Percentiles rank a stretch among this genome's conserved stretches.
Evolutionary conservation across 2,888 invertebrate genomes (phyloP).

Genomic region (Machimus atricapillus): DNA sequence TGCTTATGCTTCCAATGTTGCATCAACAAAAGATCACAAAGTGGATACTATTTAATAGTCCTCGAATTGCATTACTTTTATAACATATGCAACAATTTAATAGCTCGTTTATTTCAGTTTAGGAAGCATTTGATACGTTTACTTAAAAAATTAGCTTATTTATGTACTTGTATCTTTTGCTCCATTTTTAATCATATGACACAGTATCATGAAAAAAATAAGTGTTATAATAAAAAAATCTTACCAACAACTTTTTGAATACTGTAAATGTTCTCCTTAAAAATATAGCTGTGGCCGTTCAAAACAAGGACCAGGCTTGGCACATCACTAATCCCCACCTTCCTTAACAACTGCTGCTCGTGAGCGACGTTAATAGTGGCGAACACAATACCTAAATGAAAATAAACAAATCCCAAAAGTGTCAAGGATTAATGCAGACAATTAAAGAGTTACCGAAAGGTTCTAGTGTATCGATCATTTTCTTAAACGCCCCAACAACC

Average conservation of each 20-base stretch:
- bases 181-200: neutral
- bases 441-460: constrained; percentile 71
- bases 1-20: too few species aligned
- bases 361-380: constrained; percentile 86
- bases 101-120: too few species aligned
- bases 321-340: constrained; percentile 80
- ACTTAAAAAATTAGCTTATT: too few species aligned
- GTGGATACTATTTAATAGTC: too few species aligned
- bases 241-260: constrained; percentile 82
- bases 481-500: constrained; percentile 85
- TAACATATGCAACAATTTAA: too few species aligned
- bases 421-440: neutral
- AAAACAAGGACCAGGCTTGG: constrained; percentile 83
- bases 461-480: constrained; percentile 85
- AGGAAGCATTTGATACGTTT: too few species aligned
- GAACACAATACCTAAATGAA: constrained; percentile 67
- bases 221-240: neutral
- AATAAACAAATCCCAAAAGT: neutral
- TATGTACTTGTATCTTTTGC: too few species aligned
- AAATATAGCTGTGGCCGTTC: constrained; percentile 84
- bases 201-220: neutral
- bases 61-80: too few species aligned
- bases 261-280: constrained; percentile 81
- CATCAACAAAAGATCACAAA: too few species aligned
- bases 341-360: constrained; percentile 77